Evolutionary conservation across 2,888 invertebrate genomes (phyloP), one percentile per base, ranked within the genome.

Genomic region (Stenichneumon culpator): DNA sequence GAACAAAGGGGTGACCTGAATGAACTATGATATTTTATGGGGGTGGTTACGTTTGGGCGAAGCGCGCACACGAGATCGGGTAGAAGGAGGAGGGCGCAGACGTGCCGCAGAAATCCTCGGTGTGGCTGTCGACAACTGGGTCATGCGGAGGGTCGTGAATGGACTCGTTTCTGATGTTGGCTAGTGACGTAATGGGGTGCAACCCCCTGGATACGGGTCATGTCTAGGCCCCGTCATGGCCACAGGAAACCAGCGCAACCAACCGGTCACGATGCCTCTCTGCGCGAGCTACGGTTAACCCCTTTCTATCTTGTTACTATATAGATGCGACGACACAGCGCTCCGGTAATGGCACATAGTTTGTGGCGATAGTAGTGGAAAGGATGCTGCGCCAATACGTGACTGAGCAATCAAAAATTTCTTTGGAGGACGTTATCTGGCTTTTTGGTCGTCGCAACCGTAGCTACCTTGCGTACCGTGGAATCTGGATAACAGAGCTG

Each of bases 1-100:
- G 44, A 69, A 67, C 52, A 77, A 74, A 60, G 52, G 22, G 65
- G 65, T 60, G 72, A 44, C 87, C 89, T 92, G 90, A 93, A 92
- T 93, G 92, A 93, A 93, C 92, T 90, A 91, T 92, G 91, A 91
- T 92, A 92, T 92, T 92, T 91, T 90, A 91, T 89, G 91, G 89
- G 14, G 75, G 72, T 19, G 69, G 72, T 19, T 50, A 75, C 68
- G 82, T 79, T 78, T 47, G 68, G 68, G 63, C 65, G 65, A 79
- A 69, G 74, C 68, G 60, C 69, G 63, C 22, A 73, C 50, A 52
- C 14, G 50, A 28, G 14, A 36, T 9, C 7, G 36, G 44, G 3
- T 14, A 14, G 14, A 14, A 0, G 14, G 14, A 14, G 44, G 14
- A 3, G 44, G 14, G 44, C 36, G 25, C 60, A 25, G 28, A 60